Base-by-base conservation (phyloP, 2,888 invertebrate genomes). In the Miltochrista miniata region DNA sequence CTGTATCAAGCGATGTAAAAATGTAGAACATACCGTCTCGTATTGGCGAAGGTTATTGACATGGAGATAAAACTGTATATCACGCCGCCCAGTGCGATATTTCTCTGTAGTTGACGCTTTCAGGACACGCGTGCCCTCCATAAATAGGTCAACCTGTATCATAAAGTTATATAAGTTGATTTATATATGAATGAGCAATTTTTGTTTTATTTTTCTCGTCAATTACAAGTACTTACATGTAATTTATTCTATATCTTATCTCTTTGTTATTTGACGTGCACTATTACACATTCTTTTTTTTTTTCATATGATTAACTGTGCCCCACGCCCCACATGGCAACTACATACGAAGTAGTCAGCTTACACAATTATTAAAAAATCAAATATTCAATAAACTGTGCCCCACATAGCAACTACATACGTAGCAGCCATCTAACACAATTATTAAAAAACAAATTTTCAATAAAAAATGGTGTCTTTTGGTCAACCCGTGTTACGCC, bases 1-100 rank as follows among this genome's bases (percentile, higher is more conserved):
- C 69, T 62, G 67, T 63, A 74, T 64, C 67, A 61, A 62, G 68
- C 67, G 64, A 57, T 65, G 68, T 71, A 68, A 72, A 76, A 75
- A 80, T 74, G 70, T 81, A 54, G 72, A 74, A 56, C 79, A 74
- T 53, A 61, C 50, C 56, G 68, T 54, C 50, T 59, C 63, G 65
- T 66, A 72, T 74, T 74, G 55, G 70, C 74, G 74, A 74, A n/a
- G 83, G 83, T 83, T 75, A 68, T 81, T 83, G 82, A 81, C 83
- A 70, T 73, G 72, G 69, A 72, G 81, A 83, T 84, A 82, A 77
- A 69, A 69, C 59, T 63, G 60, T 63, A 62, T 68, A 68, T 67
- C 71, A 61, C 63, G 60, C 56, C 52, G 61, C 51, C 45, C 48
- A 56, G 39, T 61, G 57, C 56, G 56, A 60, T 64, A 61, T 58